Evolutionary conservation across 2,888 invertebrate genomes (phyloP).

Genomic region (Rhynchonema sp.): DNA sequence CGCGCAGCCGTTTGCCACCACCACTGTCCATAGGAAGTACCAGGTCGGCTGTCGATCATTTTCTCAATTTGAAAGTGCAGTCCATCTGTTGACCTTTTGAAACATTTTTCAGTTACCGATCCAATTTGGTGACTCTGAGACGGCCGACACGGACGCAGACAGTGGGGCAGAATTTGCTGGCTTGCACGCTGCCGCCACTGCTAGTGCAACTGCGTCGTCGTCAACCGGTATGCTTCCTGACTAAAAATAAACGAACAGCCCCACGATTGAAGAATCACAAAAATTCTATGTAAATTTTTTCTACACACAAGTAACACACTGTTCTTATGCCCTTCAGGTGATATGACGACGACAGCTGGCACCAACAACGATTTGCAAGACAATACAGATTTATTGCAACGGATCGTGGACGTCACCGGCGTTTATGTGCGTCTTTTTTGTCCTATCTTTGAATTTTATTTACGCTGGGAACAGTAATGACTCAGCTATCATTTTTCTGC

Average conservation of each 20-base stretch:
- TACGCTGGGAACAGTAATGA: neutral
- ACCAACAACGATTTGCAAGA: neutral
- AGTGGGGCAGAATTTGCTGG: neutral
- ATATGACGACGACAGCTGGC: too few species aligned
- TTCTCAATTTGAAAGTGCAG: neutral
- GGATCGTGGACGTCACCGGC: neutral
- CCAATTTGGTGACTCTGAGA: neutral
- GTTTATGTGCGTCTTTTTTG: neutral
- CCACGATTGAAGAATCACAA: neutral
- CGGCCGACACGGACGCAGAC: neutral
- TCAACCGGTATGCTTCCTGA: too few species aligned
- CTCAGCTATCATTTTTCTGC: neutral
- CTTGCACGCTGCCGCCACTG: neutral
- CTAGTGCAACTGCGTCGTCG: neutral
- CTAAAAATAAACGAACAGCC: neutral
- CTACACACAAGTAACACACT: too few species aligned
- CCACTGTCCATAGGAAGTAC: neutral
- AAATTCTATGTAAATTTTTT: too few species aligned
- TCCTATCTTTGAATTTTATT: neutral
- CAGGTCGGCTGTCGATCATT: neutral
- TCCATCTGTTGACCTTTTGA: too few species aligned
- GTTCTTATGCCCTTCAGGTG: too few species aligned
- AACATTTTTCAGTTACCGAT: too few species aligned
- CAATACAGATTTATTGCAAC: neutral
- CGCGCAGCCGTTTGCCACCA: neutral